phyloP scores from a whole-genome alignment of 2,113 vertebrate species.

The Phrynosoma platyrhinos region DNA sequence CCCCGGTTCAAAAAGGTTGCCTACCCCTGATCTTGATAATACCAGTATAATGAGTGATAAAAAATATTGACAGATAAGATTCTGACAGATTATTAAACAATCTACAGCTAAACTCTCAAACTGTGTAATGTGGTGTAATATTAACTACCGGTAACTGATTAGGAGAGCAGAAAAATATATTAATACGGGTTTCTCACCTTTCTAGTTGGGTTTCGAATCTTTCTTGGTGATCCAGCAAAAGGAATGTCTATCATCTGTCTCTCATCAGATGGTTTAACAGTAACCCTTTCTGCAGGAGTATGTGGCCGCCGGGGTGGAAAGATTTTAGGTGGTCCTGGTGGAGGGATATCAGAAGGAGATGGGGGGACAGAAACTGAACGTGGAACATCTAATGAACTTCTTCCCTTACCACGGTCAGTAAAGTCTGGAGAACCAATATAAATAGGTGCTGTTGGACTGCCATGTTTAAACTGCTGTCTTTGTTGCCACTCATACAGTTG shows the following conservation, averaged over 20 bases:
- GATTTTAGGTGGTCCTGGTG: conserved; percentile 83
- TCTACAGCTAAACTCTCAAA: background rate
- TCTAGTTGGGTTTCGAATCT: conserved; percentile 78
- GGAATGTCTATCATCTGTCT: conserved; percentile 80
- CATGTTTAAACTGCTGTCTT: conserved; percentile 95
- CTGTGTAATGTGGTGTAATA: background rate
- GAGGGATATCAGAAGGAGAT: conserved; percentile 92
- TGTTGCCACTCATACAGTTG: conserved; percentile 99
- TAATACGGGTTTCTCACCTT: conserved; percentile 80
- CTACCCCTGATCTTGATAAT: background rate
- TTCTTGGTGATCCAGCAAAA: conserved; percentile 86
- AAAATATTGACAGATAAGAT: background rate
- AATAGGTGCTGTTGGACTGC: conserved; percentile 91
- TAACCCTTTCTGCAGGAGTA: conserved; percentile 92
- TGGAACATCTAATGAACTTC: conserved; percentile 91
- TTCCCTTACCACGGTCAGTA: conserved; percentile 85
- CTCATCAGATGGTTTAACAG: conserved; percentile 88
- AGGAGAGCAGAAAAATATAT: background rate
- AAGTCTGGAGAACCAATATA: conserved; percentile 84
- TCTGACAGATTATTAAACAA: background rate
- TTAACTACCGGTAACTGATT: background rate
- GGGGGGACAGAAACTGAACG: conserved; percentile 95
- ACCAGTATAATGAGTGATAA: background rate
- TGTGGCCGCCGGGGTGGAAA: conserved; percentile 88
- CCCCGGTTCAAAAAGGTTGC: too few relatives aligned